Base-by-base conservation (phyloP, 2,113 vertebrate genomes). In the Pachyramphus minor region DNA sequence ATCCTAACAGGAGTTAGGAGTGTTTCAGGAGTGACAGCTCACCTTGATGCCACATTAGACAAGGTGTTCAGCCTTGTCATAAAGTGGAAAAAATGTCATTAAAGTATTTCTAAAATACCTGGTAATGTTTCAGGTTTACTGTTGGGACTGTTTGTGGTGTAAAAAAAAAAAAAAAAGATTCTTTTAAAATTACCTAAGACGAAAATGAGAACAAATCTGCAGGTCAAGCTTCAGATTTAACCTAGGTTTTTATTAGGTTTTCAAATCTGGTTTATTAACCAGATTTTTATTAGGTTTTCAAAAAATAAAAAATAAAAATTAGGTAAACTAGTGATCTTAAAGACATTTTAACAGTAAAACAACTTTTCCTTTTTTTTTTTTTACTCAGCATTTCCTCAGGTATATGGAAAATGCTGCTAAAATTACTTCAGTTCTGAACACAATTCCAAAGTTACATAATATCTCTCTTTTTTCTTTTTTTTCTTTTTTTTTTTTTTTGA, bases 11-110 rank as follows among this genome's bases (percentile, higher is more conserved):
- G n/a, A n/a, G n/a, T n/a, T n/a, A n/a, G n/a, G n/a, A n/a, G n/a
- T 76, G n/a, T 41, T 45, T 41, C 12, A 21, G 11, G 5, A 14
- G 22, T 35, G 22, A 28, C 8, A 31, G 60, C 33, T 47, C 25
- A 63, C 11, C 23, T 74, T 0, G 0, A 23, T 2, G 1, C 44
- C 0, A 0, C 13, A 12, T 24, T 58, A 71, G 15, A 24, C 5
- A 8, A 39, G 25, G 25, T 7, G 14, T 58, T 72, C 45, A 63
- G 23, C 7, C 59, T 64, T 52, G 37, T 60, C 3, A 14, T n/a
- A 11, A 84, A 72, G 33, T 35, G 11, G 31, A 37, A 52, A 37
- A 71, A 84, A 23, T 31, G 21, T 55, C 21, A 4, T 42, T 39
- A 16, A 74, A 49, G 2, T 59, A 33, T 31, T 90, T 80, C 21